Evolutionary conservation across 2,113 vertebrate species (phyloP), one percentile per base, ranked within the genome.

Genomic region (Megatriorchis doriae): DNA sequence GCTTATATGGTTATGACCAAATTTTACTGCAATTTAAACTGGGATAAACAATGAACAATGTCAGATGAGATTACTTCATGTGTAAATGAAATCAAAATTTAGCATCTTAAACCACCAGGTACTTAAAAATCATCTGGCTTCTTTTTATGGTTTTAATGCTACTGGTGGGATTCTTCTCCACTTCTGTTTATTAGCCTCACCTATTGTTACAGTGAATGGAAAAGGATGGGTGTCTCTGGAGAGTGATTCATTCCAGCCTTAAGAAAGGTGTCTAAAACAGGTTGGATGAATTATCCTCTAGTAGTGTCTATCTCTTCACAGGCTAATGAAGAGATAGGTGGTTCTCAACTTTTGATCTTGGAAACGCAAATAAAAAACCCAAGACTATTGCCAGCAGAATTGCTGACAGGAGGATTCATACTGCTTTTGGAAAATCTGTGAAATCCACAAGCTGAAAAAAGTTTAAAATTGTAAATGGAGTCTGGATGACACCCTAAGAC

Each of bases 331-430:
- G 61, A 94, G 40, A 79, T 55, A 59, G 79, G 52, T 84, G 34
- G 17, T 71, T 89, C 59, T 91, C 47, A 78, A 18, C 18, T 93
- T 91, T 52, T 91, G 56, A 36, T 93, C 52, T 27, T 3, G 9
- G 36, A 93, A 87, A 78, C 40, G 18, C 56, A 93, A 86, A 84
- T 58, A 91, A 81, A 88, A 91, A 2, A 1, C 9, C 13, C 32
- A 52, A 79, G 50, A 73, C 19, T 81, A 18, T 19, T 88, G 22
- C 45, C 47, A 93, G 61, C 9, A 89, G 50, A 91, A 86, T 29
- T 71, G 50, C 55, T 94, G 83, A 94, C 68, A 96, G 17, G 21
- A 95, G 79, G 43, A 88, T 94, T 94, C 92, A 95, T 93, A 68
- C 18, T 65, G 81, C 48, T 92, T 86, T 90, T 56, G 73, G 65